A percentile compares a stretch with the other conserved stretches of the same genome.
Conservation (phyloP, 2,113 vertebrate genomes). For the Fregetta grallaria region DNA sequence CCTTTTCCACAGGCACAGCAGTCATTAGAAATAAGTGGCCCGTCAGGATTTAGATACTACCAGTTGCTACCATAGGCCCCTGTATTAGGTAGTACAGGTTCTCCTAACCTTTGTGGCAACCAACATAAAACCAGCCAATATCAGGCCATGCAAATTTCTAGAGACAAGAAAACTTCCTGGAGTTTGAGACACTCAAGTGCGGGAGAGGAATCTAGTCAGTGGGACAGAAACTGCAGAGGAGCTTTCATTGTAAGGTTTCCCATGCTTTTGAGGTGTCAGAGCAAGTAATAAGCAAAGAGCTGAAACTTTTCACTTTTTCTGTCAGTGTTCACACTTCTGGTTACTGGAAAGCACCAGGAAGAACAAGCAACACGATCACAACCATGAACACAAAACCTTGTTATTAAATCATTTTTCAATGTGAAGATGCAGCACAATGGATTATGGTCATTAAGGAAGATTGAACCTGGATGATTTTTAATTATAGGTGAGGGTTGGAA, state of each 20-base stretch:
- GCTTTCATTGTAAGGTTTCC: neutral
- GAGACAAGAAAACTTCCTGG: neutral
- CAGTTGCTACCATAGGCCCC: neutral
- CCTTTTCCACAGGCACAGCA: neutral
- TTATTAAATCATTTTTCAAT: neutral
- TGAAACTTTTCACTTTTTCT: neutral
- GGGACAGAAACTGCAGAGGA: neutral
- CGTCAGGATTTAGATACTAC: neutral
- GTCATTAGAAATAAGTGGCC: neutral
- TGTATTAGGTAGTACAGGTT: neutral
- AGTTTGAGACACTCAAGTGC: neutral
- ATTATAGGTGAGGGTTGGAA: neutral
- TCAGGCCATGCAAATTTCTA: neutral
- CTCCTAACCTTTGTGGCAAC: neutral
- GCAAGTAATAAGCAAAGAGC: neutral
- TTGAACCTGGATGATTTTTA: neutral
- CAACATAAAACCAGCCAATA: neutral
- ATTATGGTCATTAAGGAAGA: neutral
- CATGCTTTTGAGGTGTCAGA: neutral
- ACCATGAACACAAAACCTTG: neutral
- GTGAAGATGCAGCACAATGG: rapidly evolving
- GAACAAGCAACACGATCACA: neutral
- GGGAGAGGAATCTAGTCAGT: neutral
- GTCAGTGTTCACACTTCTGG: neutral
- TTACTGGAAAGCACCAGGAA: neutral